Percentiles rank a stretch among this genome's conserved stretches.
phyloP scores from a whole-genome alignment of 2,797 vertebrate genomes.

The Carduelis carduelis region DNA sequence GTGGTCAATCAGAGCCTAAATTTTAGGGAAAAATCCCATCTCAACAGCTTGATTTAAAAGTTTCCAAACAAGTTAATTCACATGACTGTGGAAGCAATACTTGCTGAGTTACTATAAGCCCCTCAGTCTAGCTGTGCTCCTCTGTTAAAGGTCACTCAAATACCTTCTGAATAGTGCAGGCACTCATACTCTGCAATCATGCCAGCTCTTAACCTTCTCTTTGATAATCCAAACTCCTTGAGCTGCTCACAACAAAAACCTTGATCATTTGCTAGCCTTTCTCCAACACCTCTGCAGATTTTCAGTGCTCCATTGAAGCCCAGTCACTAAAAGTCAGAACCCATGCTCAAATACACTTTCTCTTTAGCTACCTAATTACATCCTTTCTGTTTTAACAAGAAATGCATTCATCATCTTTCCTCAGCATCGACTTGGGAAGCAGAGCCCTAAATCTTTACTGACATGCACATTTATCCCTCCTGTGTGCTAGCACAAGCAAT shows the following conservation, averaged over 20 bases:
- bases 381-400: neutral
- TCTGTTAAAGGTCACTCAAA: neutral
- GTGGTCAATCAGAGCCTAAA: neutral
- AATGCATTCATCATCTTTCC: neutral
- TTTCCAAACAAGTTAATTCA: neutral
- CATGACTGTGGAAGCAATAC: neutral
- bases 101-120: neutral
- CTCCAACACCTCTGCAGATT: neutral
- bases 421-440: neutral
- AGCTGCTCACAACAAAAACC: neutral
- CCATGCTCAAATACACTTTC: neutral
- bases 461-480: neutral
- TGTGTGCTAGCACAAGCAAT: neutral
- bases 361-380: neutral
- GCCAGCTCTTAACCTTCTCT: neutral
- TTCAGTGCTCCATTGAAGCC: neutral
- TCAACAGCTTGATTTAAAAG: neutral
- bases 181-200: neutral
- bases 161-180: neutral
- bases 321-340: neutral
- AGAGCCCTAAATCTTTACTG: neutral
- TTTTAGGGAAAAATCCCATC: neutral
- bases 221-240: neutral
- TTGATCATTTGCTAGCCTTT: neutral
- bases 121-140: neutral